Evolutionary conservation across 2,113 vertebrate genomes (phyloP).

Genomic region (Brachyhypopomus occidentalis): DNA sequence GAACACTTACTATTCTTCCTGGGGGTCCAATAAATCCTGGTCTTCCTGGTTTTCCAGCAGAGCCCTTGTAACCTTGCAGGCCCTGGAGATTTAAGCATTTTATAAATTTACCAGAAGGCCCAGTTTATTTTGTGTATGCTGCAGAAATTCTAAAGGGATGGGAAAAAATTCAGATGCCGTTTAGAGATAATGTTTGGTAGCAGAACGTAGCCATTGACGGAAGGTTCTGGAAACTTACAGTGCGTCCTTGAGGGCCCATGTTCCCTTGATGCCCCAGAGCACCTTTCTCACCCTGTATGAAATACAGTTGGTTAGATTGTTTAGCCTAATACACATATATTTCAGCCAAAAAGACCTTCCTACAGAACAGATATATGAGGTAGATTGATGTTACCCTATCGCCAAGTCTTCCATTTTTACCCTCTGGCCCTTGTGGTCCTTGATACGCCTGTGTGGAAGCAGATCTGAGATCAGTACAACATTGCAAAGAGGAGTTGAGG

Average conservation of each 20-base stretch:
- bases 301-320: conserved; percentile 33
- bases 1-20: conserved; percentile 70
- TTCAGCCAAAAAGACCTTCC: not conserved
- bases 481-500: not conserved
- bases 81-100: conserved; percentile 68
- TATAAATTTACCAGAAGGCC: conserved; percentile 53
- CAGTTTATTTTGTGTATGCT: conserved; percentile 53
- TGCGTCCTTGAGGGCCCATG: conserved; percentile 74
- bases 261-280: conserved; percentile 69
- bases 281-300: conserved; percentile 78
- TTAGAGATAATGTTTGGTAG: conserved; percentile 13
- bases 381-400: conserved; percentile 64
- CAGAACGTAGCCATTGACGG: not conserved
- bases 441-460: conserved; percentile 74
- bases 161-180: conserved; percentile 48
- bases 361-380: conserved; percentile 8
- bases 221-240: conserved; percentile 68
- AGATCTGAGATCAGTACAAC: conserved; percentile 3
- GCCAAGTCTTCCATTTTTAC: conserved; percentile 67
- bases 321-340: not conserved
- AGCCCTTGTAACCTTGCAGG: conserved; percentile 73
- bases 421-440: conserved; percentile 74
- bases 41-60: conserved; percentile 75
- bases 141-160: conserved; percentile 44
- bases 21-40: conserved; percentile 75